phyloP scores from a whole-genome alignment of 2,888 invertebrate genomes.

The Pocota personata region DNA sequence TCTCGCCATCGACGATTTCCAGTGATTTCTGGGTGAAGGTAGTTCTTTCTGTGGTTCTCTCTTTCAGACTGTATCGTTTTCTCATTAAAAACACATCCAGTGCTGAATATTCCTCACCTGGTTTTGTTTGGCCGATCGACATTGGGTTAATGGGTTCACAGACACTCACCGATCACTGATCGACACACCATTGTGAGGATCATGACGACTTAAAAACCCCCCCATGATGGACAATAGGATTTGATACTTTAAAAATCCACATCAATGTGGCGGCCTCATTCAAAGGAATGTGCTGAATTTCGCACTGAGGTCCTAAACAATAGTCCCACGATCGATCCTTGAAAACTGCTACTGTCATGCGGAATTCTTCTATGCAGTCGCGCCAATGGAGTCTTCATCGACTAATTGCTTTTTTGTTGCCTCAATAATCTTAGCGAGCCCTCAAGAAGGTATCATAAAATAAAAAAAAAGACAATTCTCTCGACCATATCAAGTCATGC shows the following conservation, averaged over 20 bases:
- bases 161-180: conserved; percentile 50
- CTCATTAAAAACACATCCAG: conserved; percentile 24
- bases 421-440: background rate
- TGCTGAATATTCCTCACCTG: conserved; percentile 15
- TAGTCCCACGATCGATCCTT: background rate
- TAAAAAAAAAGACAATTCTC: conserved; percentile 21
- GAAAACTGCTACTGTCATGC: conserved; percentile 36
- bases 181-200: conserved; percentile 25
- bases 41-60: conserved; percentile 47
- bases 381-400: conserved; percentile 15
- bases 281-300: conserved; percentile 40
- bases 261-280: conserved; percentile 11
- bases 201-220: conserved; percentile 34
- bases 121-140: conserved; percentile 65
- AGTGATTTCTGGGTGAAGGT: conserved; percentile 65
- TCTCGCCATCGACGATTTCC: conserved; percentile 12
- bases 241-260: no score
- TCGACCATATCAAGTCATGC: conserved; percentile 51
- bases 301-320: background rate
- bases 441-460: background rate
- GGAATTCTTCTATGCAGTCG: background rate
- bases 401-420: conserved; percentile 52
- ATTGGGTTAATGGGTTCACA: conserved; percentile 72
- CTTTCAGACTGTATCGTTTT: conserved; percentile 45
- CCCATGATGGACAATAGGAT: conserved; percentile 7